A percentile compares a stretch with the other conserved stretches of the same genome.
phyloP scores from a whole-genome alignment of 2,113 vertebrate species.

The Gnathonemus echidnorhynchus region DNA sequence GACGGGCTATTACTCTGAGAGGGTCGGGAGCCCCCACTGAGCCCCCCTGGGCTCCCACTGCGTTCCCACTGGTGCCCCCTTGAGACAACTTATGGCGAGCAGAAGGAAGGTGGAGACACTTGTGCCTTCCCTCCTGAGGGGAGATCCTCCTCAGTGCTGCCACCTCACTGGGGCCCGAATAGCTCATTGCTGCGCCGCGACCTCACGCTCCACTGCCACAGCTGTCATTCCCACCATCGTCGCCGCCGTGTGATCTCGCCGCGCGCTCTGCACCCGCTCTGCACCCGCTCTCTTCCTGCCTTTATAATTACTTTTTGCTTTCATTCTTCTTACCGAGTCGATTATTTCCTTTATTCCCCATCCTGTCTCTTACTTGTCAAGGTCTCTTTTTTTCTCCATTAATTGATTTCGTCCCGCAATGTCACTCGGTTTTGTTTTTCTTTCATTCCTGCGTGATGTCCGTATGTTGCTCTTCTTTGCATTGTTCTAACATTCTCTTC shows the following conservation, averaged over 20 bases:
- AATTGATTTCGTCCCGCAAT: neutral
- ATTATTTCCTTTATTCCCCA: neutral
- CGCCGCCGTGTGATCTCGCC: neutral
- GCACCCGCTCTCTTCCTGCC: neutral
- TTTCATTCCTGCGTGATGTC: neutral
- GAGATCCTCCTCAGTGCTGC: neutral
- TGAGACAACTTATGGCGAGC: neutral
- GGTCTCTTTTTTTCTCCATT: neutral
- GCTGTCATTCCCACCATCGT: neutral
- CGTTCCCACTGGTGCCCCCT: neutral
- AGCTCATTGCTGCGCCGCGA: neutral
- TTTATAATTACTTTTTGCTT: conserved; percentile 1
- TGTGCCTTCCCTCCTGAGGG: neutral
- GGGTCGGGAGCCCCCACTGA: neutral
- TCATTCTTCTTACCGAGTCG: neutral
- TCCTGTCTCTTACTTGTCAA: neutral
- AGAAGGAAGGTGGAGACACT: neutral
- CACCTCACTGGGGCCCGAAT: neutral
- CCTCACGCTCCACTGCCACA: neutral
- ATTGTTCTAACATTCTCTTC: neutral
- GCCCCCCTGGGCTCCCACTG: neutral
- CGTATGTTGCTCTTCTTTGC: neutral
- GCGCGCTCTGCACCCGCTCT: neutral
- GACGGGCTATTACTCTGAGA: neutral
- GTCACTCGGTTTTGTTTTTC: neutral